Base-by-base conservation (phyloP, 2,797 vertebrate genomes). In the Craterocephalus amniculus region DNA sequence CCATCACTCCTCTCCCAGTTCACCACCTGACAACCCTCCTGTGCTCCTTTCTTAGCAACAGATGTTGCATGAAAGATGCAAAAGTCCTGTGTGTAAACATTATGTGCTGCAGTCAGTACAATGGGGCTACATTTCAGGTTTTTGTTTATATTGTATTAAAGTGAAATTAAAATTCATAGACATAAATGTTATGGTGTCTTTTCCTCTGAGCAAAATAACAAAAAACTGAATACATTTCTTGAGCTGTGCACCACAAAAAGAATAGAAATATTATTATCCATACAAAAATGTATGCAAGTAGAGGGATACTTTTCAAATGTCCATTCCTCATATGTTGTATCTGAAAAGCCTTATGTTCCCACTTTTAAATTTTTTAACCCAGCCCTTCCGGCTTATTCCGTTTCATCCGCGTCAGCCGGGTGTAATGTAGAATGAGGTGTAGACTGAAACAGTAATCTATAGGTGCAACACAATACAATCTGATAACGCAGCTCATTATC, bases 401-500 rank as follows among this genome's bases (percentile, higher is more conserved):
- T 48, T 27, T 43, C 27, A 6, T 62, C 11, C 32, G 31, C 12
- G 11, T 60, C 32, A 66, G 36, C 27, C 16, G 22, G 14, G 18
- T 45, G 6, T n/a, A 18, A n/a, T 9, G 43, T 66, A 68, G 49
- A 76, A 67, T 35, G 70, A 85, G 65, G n/a, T 29, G 52, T 35
- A 72, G 76, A 78, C 70, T 69, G 72, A 71, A 66, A 74, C 74
- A 76, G 31, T 31, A 24, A 81, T 87, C 63, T 72, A 86, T 68
- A 73, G 64, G 70, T 58, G 78, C 72, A 84, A 80, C 70, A 68
- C 73, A 78, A 83, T 75, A 77, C 79, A 70, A 78, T 87, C 79
- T 85, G 80, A 91, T 87, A 82, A 76, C 4, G 2, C 29, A 26
- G 59, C 73, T 80, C 73, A 80, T 90, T 90, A 85, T 88, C 86